A percentile compares a stretch with the other conserved stretches of the same genome.
Conservation (phyloP, 2,113 vertebrate species). For the Grus americana region DNA sequence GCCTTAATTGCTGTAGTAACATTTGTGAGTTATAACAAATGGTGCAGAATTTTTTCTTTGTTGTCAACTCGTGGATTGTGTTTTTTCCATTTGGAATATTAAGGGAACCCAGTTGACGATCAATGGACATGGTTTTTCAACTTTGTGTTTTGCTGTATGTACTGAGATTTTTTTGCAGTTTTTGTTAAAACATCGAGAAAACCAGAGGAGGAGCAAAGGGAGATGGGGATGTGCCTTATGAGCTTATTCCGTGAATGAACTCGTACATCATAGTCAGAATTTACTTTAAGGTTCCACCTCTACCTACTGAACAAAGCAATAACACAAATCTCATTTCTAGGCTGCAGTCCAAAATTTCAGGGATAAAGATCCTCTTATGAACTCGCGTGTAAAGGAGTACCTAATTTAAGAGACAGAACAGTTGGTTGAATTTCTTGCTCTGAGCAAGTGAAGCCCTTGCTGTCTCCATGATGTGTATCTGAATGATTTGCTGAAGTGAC, state of each 20-base stretch:
- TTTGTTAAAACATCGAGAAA: neutral
- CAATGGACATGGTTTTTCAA: neutral
- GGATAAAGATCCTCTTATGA: neutral
- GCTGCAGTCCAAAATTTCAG: neutral
- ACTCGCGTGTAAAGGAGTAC: accelerated
- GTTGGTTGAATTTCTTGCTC: neutral
- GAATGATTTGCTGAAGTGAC: neutral
- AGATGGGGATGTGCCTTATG: neutral
- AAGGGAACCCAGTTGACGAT: neutral
- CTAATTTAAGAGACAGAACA: neutral
- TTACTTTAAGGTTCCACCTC: neutral
- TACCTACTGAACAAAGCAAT: neutral
- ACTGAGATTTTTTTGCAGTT: neutral
- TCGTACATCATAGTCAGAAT: neutral
- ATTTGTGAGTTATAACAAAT: neutral
- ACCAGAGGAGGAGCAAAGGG: neutral
- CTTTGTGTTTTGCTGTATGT: neutral
- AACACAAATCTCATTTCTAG: neutral
- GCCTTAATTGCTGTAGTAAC: slow-evolving; percentile 28
- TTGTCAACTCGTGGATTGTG: neutral
- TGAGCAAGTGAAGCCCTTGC: neutral
- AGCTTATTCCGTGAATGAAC: neutral
- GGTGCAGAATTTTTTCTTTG: neutral
- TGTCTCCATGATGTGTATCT: neutral
- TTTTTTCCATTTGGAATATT: neutral